Conservation (phyloP, 2,113 vertebrate species). For the Crotophaga sulcirostris region DNA sequence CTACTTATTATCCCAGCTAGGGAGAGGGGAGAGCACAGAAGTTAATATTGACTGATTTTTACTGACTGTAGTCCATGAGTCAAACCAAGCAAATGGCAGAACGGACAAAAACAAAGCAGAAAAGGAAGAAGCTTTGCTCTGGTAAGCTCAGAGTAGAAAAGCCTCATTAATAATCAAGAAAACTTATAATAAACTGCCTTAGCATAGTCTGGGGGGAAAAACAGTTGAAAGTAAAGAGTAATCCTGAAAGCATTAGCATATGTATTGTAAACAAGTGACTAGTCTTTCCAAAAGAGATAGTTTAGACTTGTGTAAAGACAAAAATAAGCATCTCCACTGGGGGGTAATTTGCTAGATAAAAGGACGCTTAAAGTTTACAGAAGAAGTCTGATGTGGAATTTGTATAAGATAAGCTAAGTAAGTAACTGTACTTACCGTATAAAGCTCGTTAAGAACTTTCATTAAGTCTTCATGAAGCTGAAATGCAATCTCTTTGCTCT, state of each 20-base stretch:
- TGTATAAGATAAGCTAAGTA: conserved; percentile 34
- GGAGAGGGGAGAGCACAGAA: neutral
- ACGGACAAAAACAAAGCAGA: neutral
- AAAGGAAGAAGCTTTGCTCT: neutral
- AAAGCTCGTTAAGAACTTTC: conserved; percentile 98
- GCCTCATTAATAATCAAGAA: neutral
- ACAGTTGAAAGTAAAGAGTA: neutral
- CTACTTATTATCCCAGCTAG: neutral
- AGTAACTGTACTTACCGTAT: conserved; percentile 88
- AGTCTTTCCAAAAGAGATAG: neutral
- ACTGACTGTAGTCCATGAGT: neutral
- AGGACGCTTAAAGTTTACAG: neutral
- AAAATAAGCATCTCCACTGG: neutral
- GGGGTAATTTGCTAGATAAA: neutral
- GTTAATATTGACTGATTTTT: neutral
- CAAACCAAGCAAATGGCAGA: neutral
- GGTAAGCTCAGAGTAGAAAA: neutral
- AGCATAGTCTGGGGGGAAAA: neutral
- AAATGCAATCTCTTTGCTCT: conserved; percentile 98
- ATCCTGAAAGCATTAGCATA: conserved; percentile 1
- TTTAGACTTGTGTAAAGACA: neutral
- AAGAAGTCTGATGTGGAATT: neutral
- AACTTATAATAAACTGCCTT: neutral
- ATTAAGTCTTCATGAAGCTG: conserved; percentile 98
- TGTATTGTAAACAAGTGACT: neutral